Percentiles rank a stretch among this genome's conserved stretches.
Evolutionary conservation across 2,888 invertebrate species (phyloP).

Genomic region (Mythimna vitellina): DNA sequence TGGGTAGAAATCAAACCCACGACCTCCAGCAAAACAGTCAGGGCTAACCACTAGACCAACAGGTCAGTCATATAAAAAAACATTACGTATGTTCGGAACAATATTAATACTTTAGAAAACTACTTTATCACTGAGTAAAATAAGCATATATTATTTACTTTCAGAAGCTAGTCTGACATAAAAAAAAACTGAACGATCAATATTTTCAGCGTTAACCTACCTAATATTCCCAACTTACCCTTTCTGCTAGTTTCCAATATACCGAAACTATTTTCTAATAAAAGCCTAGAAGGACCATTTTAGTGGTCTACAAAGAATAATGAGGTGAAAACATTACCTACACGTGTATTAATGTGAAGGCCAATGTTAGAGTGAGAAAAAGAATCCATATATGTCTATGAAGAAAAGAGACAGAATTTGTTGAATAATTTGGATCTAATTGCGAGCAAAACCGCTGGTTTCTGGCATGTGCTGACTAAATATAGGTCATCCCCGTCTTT

Average conservation of each 20-base stretch:
- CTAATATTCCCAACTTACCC: background rate
- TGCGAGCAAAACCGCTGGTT: constrained; percentile 23
- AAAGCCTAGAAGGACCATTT: constrained; percentile 18
- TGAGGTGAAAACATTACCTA: constrained; percentile 33
- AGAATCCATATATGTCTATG: background rate
- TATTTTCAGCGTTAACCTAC: constrained; percentile 3
- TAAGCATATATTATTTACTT: too few species aligned
- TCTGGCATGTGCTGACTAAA: constrained; percentile 14
- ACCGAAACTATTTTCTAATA: constrained; percentile 32
- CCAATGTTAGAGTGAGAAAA: constrained; percentile 11
- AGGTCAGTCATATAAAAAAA: too few species aligned
- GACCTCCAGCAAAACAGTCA: too few species aligned
- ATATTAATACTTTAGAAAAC: too few species aligned
- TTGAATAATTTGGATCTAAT: constrained; percentile 32
- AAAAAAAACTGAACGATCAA: constrained; percentile 4
- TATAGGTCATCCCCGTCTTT: constrained; percentile 29
- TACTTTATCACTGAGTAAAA: too few species aligned
- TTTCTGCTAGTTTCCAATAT: constrained; percentile 28
- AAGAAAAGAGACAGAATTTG: background rate
- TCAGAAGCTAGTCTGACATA: background rate
- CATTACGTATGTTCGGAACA: too few species aligned
- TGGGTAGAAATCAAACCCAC: too few species aligned
- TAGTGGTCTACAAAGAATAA: constrained; percentile 19
- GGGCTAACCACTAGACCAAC: too few species aligned
- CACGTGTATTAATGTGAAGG: constrained; percentile 24